Conservation (phyloP, 1,140 invertebrate genomes). For the Caerostris darwini region DNA sequence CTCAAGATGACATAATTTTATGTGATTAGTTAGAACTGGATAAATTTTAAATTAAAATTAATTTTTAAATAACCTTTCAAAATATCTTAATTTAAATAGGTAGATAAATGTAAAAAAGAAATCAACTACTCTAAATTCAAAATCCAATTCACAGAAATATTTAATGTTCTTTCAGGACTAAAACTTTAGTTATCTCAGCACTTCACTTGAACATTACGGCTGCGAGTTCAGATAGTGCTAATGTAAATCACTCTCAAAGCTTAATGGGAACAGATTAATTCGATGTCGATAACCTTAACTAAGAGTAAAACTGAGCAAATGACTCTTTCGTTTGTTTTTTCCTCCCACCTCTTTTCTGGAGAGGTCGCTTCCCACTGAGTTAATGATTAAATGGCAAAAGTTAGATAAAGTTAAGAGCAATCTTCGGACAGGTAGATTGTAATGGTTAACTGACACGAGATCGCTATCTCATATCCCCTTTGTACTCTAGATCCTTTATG, state of each 20-base stretch:
- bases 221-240: neutral
- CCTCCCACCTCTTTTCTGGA: neutral
- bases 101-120: too few relatives aligned
- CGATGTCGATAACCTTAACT: neutral
- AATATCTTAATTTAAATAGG: too few relatives aligned
- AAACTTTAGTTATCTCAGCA: neutral
- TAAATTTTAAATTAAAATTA: too few relatives aligned
- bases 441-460: neutral
- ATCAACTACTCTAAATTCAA: too few relatives aligned
- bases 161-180: neutral
- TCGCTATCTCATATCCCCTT: neutral
- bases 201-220: neutral
- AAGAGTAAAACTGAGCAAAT: neutral
- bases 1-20: too few relatives aligned
- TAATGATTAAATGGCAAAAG: constrained; percentile 1
- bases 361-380: neutral
- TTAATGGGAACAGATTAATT: neutral
- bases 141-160: too few relatives aligned
- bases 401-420: neutral
- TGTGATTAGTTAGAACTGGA: too few relatives aligned
- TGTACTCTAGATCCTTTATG: neutral
- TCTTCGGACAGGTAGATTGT: neutral
- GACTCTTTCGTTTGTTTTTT: neutral
- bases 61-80: too few relatives aligned
- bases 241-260: neutral